Evolutionary conservation across 2,888 invertebrate genomes (phyloP).

Genomic region (Drosophila monieri): DNA sequence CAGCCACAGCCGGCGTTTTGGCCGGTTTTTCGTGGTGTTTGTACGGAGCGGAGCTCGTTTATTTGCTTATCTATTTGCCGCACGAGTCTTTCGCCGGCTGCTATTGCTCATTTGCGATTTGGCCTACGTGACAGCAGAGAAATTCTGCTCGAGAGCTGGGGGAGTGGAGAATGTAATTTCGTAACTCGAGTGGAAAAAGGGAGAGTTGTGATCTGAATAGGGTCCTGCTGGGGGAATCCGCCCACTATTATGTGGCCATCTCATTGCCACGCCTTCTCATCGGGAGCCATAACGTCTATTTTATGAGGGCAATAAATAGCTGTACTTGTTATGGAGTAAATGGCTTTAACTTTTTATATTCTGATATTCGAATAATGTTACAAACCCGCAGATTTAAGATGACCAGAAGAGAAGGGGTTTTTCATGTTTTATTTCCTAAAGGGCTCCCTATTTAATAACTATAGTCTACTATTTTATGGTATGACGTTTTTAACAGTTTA

Average conservation of each 20-base stretch:
- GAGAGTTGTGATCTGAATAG: conserved; percentile 15
- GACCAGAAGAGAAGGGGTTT: too few species aligned
- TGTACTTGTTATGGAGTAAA: not conserved
- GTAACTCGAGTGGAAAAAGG: conserved; percentile 19
- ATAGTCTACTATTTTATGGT: too few species aligned
- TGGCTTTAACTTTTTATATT: not conserved
- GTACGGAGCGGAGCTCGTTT: conserved; percentile 36
- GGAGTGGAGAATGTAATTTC: conserved; percentile 15
- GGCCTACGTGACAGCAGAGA: conserved; percentile 66
- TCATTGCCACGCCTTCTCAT: conserved; percentile 15
- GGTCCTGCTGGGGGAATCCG: not conserved
- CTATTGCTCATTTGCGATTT: conserved; percentile 22
- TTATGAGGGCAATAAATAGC: conserved; percentile 2
- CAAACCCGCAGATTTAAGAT: too few species aligned
- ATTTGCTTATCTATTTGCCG: conserved; percentile 69
- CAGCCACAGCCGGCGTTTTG: conserved; percentile 28
- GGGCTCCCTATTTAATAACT: too few species aligned
- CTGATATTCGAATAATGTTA: too few species aligned
- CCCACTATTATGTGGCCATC: conserved; percentile 1
- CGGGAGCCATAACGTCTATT: not conserved
- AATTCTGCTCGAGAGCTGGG: conserved; percentile 12
- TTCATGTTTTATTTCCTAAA: too few species aligned
- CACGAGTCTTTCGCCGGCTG: conserved; percentile 49
- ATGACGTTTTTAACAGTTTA: too few species aligned
- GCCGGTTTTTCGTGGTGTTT: conserved; percentile 28